Conservation (phyloP, 1,140 invertebrate species). For the Drosophila micromelanica region DNA sequence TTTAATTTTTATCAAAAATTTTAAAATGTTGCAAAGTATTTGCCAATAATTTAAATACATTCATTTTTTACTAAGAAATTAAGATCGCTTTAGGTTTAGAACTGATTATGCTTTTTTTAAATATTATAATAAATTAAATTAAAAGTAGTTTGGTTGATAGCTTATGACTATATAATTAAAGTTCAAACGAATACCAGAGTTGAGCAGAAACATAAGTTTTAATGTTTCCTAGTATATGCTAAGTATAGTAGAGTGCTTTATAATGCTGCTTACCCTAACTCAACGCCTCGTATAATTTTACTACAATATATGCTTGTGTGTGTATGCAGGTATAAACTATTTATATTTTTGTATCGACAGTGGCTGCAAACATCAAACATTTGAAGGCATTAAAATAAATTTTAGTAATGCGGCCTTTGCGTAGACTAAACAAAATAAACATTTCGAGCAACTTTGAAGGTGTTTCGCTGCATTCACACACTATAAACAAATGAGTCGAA, state of each 20-base stretch:
- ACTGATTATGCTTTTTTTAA: too few relatives aligned
- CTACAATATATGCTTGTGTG: conserved; percentile 2
- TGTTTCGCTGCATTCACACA: conserved; percentile 47
- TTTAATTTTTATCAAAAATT: background rate
- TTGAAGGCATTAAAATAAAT: conserved; percentile 74
- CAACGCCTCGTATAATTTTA: conserved; percentile 79
- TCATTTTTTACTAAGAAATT: too few relatives aligned
- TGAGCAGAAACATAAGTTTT: background rate
- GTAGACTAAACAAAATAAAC: conserved; percentile 82
- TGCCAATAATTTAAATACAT: too few relatives aligned
- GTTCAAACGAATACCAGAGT: background rate
- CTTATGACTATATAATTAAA: too few relatives aligned
- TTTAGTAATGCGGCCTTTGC: conserved; percentile 77
- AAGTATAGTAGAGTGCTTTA: background rate
- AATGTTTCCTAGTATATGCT: background rate
- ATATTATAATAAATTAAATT: too few relatives aligned
- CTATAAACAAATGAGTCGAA: conserved; percentile 72
- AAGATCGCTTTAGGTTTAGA: too few relatives aligned
- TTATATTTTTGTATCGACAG: conserved; percentile 17
- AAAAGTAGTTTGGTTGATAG: too few relatives aligned
- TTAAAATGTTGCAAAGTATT: too few relatives aligned
- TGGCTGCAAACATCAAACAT: conserved; percentile 72
- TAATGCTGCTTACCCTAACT: conserved; percentile 63
- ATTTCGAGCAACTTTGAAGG: conserved; percentile 53
- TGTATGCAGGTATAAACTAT: conserved; percentile 1